Evolutionary conservation across 2,888 invertebrate species (phyloP), one percentile per base, ranked within the genome.

Genomic region (Elysia crispata): DNA sequence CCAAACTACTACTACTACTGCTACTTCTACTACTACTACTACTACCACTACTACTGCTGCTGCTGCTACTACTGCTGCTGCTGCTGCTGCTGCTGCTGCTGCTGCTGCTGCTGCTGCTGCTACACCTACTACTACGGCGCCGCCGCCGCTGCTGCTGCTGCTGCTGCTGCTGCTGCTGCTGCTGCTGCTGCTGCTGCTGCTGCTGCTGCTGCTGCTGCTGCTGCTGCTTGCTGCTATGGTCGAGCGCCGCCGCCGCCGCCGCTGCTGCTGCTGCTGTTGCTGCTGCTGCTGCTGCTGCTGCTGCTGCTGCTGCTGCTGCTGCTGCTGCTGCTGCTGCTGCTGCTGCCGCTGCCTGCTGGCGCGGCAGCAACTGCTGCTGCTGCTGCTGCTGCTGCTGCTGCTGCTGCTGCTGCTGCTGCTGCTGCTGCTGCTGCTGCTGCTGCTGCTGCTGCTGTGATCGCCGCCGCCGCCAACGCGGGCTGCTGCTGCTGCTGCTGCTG

Each of bases 241-340:
- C 33, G 30, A 15, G 31, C 41, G 33, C 33, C n/a, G 30, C 28
- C n/a, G 57, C 49, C 18, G 5, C 72, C 41, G 28, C 41, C 41
- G 49, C 72, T 72, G 49, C 72, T 72, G 49, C 72, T n/a, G 28
- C 72, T 72, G 28, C 72, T 72, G 18, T 28, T 73, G 1, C 28
- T 54, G 8, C 23, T 73, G 0, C 23, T 73, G 18, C 28, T 73
- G 18, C 54, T 73, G 0, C 54, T 73, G 31, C 54, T 73, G 57
- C 54, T 73, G 28, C 54, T 73, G 28, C 54, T 73, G 18, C 54
- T 54, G n/a, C 54, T 73, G n/a, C 54, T 73, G 1, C 50, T 73
- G 31, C 54, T 73, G 18, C 1, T 73, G 15, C 25, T n/a, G n/a
- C n/a, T n/a, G n/a, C n/a, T n/a, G n/a, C n/a, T n/a, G n/a, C n/a